Evolutionary conservation across 2,888 invertebrate species (phyloP).

Genomic region (Mythimna vitellina): DNA sequence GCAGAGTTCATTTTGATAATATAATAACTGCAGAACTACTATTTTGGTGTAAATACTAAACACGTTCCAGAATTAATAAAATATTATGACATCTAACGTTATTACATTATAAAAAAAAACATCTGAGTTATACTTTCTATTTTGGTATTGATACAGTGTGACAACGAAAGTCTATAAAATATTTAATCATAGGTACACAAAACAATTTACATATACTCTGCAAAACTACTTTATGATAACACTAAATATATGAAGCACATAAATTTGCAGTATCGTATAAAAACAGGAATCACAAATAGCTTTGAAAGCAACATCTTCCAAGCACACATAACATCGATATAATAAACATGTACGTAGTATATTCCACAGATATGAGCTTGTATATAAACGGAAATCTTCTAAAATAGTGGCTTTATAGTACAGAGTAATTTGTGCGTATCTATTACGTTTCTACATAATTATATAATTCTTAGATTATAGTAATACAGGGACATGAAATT

Average conservation of each 20-base stretch:
- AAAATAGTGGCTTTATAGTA: constrained; percentile 71
- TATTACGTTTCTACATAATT: constrained; percentile 79
- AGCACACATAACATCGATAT: constrained; percentile 71
- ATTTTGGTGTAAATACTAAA: background rate
- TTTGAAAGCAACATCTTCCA: constrained; percentile 71
- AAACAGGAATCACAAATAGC: constrained; percentile 67
- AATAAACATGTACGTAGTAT: constrained; percentile 52
- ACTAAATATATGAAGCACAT: constrained; percentile 35
- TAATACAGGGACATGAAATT: constrained; percentile 34
- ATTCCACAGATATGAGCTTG: constrained; percentile 49
- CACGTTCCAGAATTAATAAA: background rate
- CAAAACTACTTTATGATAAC: constrained; percentile 22
- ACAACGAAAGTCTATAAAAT: background rate
- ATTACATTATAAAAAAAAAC: background rate
- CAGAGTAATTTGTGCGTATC: constrained; percentile 84
- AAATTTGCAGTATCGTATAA: constrained; percentile 62
- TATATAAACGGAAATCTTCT: constrained; percentile 66
- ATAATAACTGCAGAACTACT: background rate
- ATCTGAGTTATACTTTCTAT: background rate
- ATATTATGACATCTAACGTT: background rate
- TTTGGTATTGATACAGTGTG: background rate
- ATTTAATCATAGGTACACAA: constrained; percentile 24
- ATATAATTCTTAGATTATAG: constrained; percentile 41
- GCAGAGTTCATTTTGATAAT: constrained; percentile 1
- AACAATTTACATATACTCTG: constrained; percentile 20